Percentiles rank a stretch among this genome's conserved stretches.
phyloP scores from a whole-genome alignment of 2,797 vertebrate genomes.

The Podarcis siculus region DNA sequence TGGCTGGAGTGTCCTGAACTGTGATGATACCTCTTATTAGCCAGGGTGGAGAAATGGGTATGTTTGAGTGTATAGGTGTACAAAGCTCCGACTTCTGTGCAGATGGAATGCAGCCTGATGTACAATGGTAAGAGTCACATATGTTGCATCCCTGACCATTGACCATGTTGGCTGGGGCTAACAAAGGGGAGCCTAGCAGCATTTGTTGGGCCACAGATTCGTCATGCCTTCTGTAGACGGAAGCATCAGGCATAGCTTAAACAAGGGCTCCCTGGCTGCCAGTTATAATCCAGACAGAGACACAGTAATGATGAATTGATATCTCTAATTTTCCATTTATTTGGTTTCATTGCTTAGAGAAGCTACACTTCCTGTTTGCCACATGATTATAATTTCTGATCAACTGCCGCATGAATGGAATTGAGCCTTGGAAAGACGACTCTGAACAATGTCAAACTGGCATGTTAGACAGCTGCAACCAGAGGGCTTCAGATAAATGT shows the following conservation, averaged over 20 bases:
- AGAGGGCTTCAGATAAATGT: slow-evolving; percentile 30
- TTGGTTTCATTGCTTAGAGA: background rate
- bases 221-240: background rate
- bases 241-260: background rate
- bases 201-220: background rate
- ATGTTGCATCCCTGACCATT: no score
- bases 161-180: no score
- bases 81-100: no score
- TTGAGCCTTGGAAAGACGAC: slow-evolving; percentile 38
- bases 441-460: slow-evolving; percentile 34
- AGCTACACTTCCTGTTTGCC: slow-evolving; percentile 29
- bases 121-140: no score
- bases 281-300: slow-evolving; percentile 13
- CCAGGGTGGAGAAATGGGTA: no score
- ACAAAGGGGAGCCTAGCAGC: background rate
- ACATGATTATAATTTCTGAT: background rate
- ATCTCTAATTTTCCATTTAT: slow-evolving; percentile 30
- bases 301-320: background rate
- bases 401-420: background rate
- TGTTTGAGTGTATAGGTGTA: no score
- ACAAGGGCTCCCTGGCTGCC: background rate
- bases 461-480: slow-evolving; percentile 13
- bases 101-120: no score
- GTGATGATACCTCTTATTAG: no score
- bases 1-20: no score